A percentile compares a stretch with the other conserved stretches of the same genome.
Conservation (phyloP, 2,888 invertebrate species). For the Aelia acuminata region DNA sequence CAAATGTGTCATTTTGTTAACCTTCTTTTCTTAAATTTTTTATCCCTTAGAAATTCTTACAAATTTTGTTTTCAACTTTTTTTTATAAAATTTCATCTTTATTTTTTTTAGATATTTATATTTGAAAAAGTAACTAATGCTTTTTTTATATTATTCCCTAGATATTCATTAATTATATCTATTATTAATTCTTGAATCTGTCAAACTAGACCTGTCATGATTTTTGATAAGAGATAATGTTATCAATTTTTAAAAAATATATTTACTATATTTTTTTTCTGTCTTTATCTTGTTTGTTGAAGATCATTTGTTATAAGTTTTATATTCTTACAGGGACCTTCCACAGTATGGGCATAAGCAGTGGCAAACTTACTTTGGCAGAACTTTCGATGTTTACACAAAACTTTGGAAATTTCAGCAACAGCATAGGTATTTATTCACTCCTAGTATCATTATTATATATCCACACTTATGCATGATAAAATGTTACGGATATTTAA, state of each 20-base stretch:
- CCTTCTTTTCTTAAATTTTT: neutral
- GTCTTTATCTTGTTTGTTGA: neutral
- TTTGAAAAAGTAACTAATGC: neutral
- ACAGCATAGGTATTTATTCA: conserved; percentile 82
- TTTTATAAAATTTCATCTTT: neutral
- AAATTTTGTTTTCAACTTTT: neutral
- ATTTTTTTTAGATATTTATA: neutral
- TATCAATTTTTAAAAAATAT: neutral
- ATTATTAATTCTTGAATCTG: neutral
- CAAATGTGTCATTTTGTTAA: neutral
- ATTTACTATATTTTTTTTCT: neutral
- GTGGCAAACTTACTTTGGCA: conserved; percentile 97
- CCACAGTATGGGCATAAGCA: conserved; percentile 98
- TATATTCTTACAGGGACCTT: conserved; percentile 83
- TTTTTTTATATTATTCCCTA: neutral
- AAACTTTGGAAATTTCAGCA: conserved; percentile 99
- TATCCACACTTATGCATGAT: neutral
- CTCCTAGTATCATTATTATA: neutral
- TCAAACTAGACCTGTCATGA: conserved; percentile 23
- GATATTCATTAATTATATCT: no score
- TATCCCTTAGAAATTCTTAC: neutral
- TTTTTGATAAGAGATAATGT: conserved; percentile 56
- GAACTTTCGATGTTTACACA: conserved; percentile 97
- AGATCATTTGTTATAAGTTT: neutral
- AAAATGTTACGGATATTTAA: conserved; percentile 46